Conservation (phyloP, 2,797 vertebrate species). For the Myotis planiceps region DNA sequence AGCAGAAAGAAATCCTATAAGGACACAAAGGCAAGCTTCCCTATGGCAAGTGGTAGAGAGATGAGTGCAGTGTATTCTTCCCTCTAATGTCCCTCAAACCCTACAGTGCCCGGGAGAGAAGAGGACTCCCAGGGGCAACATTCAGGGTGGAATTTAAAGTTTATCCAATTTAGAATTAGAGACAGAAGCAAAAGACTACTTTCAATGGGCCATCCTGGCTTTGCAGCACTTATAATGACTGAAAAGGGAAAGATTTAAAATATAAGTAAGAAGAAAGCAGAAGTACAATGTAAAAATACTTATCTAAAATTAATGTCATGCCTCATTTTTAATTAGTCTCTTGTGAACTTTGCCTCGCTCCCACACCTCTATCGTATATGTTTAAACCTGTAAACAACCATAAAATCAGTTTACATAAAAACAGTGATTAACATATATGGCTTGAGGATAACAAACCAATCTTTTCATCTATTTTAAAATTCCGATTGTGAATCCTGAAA, state of each 20-base stretch:
- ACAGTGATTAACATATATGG: slow-evolving; percentile 54
- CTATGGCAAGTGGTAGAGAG: neutral
- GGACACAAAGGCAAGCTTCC: neutral
- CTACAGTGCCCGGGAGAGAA: neutral
- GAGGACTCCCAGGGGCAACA: neutral
- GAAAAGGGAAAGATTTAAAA: neutral
- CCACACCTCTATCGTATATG: neutral
- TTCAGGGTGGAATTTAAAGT: neutral
- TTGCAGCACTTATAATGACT: neutral
- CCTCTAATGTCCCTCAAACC: neutral
- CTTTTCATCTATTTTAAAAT: slow-evolving; percentile 71
- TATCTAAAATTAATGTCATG: slow-evolving; percentile 53
- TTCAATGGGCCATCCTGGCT: neutral
- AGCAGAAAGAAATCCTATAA: neutral
- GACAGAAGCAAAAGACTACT: neutral
- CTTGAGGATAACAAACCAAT: slow-evolving; percentile 52
- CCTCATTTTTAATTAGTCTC: slow-evolving; percentile 57
- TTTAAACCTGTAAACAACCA: slow-evolving; percentile 49
- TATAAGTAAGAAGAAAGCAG: slow-evolving; percentile 1
- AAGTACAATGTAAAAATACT: slow-evolving; percentile 34
- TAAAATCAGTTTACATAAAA: slow-evolving; percentile 68
- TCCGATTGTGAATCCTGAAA: slow-evolving; percentile 72
- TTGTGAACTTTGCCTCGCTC: slow-evolving; percentile 25
- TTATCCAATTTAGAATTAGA: neutral
- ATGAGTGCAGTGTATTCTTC: neutral